Percentiles rank a stretch among this genome's conserved stretches.
Evolutionary conservation across 2,797 vertebrate genomes (phyloP).

Genomic region (Sebastes oblongus): DNA sequence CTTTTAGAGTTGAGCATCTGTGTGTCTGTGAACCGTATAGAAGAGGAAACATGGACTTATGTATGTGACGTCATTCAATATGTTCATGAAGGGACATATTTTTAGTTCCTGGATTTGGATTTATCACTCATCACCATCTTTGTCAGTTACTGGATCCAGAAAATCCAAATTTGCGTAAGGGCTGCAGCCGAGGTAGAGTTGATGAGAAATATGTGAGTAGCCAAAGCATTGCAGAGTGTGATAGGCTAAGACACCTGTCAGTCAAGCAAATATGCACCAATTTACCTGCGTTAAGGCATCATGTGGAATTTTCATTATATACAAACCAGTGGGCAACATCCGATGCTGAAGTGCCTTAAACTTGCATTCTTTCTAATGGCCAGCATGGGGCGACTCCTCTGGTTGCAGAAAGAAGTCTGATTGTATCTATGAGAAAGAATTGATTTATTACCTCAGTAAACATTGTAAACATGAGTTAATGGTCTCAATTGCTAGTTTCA

Average conservation of each 20-base stretch:
- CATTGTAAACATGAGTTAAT: no score
- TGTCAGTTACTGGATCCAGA: not conserved
- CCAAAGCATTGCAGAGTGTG: not conserved
- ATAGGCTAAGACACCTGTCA: not conserved
- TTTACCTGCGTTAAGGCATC: not conserved
- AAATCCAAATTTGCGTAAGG: not conserved
- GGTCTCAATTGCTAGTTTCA: accelerated
- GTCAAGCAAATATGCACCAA: not conserved
- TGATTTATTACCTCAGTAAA: no score
- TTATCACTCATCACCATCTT: not conserved
- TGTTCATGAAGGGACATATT: not conserved
- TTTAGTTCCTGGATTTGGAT: not conserved
- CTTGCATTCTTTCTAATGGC: accelerated
- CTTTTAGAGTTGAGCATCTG: not conserved
- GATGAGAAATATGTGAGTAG: not conserved
- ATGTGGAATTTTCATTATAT: not conserved
- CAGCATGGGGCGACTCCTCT: no score
- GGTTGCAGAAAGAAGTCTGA: no score
- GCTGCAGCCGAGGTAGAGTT: not conserved
- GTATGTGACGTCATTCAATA: not conserved
- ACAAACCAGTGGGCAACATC: no score
- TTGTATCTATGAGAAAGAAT: no score
- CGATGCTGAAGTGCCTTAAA: no score
- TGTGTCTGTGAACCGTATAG: not conserved
- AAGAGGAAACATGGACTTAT: not conserved